Base-by-base conservation (phyloP, 2,888 invertebrate genomes). In the Julus scandinavius region DNA sequence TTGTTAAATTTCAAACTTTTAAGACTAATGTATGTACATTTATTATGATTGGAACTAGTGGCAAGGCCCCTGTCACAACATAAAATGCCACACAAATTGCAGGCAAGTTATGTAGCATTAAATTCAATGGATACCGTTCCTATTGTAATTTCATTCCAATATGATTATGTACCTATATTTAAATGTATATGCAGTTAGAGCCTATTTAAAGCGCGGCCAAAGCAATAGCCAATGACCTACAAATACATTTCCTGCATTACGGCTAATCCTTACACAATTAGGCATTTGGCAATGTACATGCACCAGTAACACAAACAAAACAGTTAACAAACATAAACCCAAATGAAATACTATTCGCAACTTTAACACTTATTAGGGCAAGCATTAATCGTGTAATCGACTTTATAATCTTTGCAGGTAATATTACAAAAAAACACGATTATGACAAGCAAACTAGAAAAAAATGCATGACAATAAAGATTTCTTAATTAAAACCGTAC, bases 151-250 rank as follows among this genome's bases (percentile, higher is more conserved):
- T 6, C 41, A 45, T 45, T 45, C 6, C 41, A 11, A 4, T 72
- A 72, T 1, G 29, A 72, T 20, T 29, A 72, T 72, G 72, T 29
- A 72, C 20, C 29, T 63, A 63, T n/a, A 63, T 63, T 63, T 7
- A 20, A 2, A 29, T 29, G 11, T 7, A 29, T 11, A 72, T 29
- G 72, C 2, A 9, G 11, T 54, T 72, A 3, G 9, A 29, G 58
- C n/a, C 58, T 2, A 45, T 45, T 45, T 45, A 5, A 45, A 58
- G 29, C 9, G 29, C 29, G 72, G 29, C 29, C 72, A 20, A 72
- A 72, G 29, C 20, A 72, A 20, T 72, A 29, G 72, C 11, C 72
- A 72, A 72, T 72, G 72, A 72, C 72, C 72, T 72, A 72, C n/a
- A n/a, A 72, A 72, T 72, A 6, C 20, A 72, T 72, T 72, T 72